phyloP scores from a whole-genome alignment of 2,113 vertebrate genomes.

The Dipodomys spectabilis region DNA sequence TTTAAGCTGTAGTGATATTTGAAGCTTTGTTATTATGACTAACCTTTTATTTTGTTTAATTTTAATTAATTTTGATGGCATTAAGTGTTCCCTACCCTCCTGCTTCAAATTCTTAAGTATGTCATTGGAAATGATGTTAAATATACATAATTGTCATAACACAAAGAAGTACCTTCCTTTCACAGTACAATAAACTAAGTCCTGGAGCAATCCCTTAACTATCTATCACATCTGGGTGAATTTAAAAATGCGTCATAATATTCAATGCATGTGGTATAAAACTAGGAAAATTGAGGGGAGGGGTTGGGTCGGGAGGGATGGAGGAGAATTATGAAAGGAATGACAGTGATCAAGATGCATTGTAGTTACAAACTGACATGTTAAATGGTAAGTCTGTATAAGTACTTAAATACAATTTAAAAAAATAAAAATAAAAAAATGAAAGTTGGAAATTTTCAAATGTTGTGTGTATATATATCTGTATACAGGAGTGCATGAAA shows the following conservation, averaged over 20 bases:
- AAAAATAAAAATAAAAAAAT: too few species aligned
- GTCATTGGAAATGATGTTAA: conserved; percentile 28
- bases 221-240: not conserved
- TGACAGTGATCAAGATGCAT: too few species aligned
- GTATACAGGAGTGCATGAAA: not conserved
- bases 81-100: not conserved
- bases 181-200: not conserved
- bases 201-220: not conserved
- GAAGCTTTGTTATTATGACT: not conserved
- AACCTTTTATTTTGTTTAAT: not conserved
- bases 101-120: not conserved
- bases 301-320: too few species aligned
- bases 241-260: not conserved
- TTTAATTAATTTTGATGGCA: not conserved
- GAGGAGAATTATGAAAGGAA: too few species aligned
- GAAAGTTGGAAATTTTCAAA: conserved; percentile 10
- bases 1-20: conserved; percentile 9
- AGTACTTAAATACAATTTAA: too few species aligned
- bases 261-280: too few species aligned
- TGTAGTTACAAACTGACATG: too few species aligned
- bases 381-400: too few species aligned
- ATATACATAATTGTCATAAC: conserved; percentile 22
- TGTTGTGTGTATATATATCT: not conserved
- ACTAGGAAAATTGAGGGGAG: too few species aligned
- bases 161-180: not conserved